Evolutionary conservation across 2,888 invertebrate genomes (phyloP).

Genomic region (Melieria picta): DNA sequence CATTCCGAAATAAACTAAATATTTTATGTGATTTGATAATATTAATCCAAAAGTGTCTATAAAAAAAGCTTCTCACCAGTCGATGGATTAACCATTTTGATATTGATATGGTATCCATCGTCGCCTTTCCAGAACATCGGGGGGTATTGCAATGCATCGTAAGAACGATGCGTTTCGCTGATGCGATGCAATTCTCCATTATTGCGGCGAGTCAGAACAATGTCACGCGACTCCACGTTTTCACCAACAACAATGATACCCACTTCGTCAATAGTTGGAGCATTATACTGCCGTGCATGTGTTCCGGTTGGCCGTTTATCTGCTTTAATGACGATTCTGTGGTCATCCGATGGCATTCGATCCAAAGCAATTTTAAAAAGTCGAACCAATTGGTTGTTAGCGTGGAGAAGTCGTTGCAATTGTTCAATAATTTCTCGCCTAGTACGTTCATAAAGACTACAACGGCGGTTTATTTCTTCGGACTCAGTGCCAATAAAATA

Average conservation of each 20-base stretch:
- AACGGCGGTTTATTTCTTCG: constrained; percentile 25
- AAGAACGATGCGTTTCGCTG: constrained; percentile 47
- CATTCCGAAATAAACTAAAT: too few species aligned
- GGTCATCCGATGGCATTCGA: constrained; percentile 52
- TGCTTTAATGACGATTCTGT: constrained; percentile 56
- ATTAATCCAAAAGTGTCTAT: too few species aligned
- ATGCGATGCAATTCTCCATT: constrained; percentile 46
- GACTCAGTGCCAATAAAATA: constrained; percentile 33
- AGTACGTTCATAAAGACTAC: neutral
- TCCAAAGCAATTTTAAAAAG: constrained; percentile 55
- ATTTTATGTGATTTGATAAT: too few species aligned
- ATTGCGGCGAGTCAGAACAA: constrained; percentile 48
- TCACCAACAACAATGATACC: constrained; percentile 58
- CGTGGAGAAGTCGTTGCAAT: constrained; percentile 42
- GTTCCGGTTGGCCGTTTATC: constrained; percentile 55
- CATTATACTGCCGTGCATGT: constrained; percentile 56
- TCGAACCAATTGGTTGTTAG: constrained; percentile 51
- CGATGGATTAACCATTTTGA: constrained; percentile 25
- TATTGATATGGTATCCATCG: constrained; percentile 32
- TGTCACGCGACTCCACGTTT: constrained; percentile 52
- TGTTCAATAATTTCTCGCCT: constrained; percentile 24
- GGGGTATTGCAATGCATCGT: constrained; percentile 50
- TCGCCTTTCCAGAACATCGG: constrained; percentile 45
- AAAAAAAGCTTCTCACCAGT: neutral
- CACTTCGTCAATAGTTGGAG: constrained; percentile 59